These are phyloP conservation scores for Antitype chi DNA, from an alignment of 2,888 invertebrate genomes.

Conservation along the genomic window DNA sequence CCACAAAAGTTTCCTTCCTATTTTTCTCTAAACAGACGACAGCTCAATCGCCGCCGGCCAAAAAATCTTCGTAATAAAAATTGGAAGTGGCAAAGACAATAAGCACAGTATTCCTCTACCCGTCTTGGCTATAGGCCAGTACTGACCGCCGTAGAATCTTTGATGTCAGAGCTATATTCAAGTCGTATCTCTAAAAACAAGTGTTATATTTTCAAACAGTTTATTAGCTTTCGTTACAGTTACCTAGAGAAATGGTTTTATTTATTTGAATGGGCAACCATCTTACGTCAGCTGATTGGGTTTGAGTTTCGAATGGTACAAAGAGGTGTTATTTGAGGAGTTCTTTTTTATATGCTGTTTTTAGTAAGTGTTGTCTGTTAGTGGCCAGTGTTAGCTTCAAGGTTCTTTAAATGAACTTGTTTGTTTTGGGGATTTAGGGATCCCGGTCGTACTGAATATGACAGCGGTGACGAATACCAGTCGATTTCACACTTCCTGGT, in stretches of 20 bases:
- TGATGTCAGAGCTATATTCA: slow-evolving; percentile 62
- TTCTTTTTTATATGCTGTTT: background rate
- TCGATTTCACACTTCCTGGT: background rate
- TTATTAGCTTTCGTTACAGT: slow-evolving; percentile 64
- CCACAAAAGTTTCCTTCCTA: background rate
- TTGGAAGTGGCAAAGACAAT: slow-evolving; percentile 51
- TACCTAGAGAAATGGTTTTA: slow-evolving; percentile 61
- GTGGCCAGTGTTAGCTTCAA: slow-evolving; percentile 4
- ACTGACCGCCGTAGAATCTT: slow-evolving; percentile 39
- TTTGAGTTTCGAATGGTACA: slow-evolving; percentile 37
- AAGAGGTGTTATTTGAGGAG: slow-evolving; percentile 24
- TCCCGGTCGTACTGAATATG: background rate
- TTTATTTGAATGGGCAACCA: slow-evolving; percentile 52
- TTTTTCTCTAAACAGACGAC: background rate
- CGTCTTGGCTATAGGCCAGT: slow-evolving; percentile 54
- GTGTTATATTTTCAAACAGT: slow-evolving; percentile 60
- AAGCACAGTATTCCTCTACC: slow-evolving; percentile 36
- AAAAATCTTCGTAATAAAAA: slow-evolving; percentile 14
- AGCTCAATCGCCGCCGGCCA: background rate
- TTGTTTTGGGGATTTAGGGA: background rate
- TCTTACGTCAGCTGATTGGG: slow-evolving; percentile 43
- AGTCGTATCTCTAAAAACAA: slow-evolving; percentile 45
- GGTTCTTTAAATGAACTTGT: background rate
- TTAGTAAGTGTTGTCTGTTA: slow-evolving; percentile 2
- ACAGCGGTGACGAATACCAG: background rate